Evolutionary conservation across 2,113 vertebrate species (phyloP), one percentile per base, ranked within the genome.

Genomic region (Aleadryas rufinucha): DNA sequence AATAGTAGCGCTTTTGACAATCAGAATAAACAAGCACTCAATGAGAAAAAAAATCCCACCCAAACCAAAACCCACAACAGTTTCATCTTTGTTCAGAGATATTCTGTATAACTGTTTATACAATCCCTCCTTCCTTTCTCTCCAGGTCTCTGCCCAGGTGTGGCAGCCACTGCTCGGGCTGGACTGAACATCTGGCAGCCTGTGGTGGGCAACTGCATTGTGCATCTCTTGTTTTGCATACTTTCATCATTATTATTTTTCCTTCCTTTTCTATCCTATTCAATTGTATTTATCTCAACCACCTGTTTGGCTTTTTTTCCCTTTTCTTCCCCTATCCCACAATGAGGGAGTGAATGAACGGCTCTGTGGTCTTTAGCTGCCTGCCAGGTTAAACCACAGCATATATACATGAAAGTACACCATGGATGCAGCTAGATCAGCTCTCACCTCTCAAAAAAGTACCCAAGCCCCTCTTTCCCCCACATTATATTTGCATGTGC

Each of bases 401-500:
- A 31, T 31, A 10, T 16, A 31, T 2, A 45, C 19, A 50, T 16
- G 17, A 3, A 56, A 56, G 9, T 49, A 11, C 24, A 45, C 9
- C 16, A 20, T 31, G 10, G 13, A 66, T 35, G 9, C 17, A 91
- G 24, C 2, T 28, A 57, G 22, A 70, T 47, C 24, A 78, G 6
- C 19, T 77, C 13, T 31, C 23, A 65, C 1, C 10, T 13, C n/a
- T 91, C 3, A 72, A 87, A 35, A 76, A 77, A 37, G 1, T 10
- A 49, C 1, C 4, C 6, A 61, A 42, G 28, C 0, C 1, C 23
- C 30, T 35, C n/a, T 57, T 87, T 81, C 15, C 42, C 21, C 37
- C 23, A 2, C 6, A n/a, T 3, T 42, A 41, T 8, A 2, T 66
- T 74, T 65, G 7, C 16, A 19, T 41, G n/a, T 1, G 3, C 14